Percentiles rank a stretch among this genome's conserved stretches.
phyloP scores from a whole-genome alignment of 2,797 vertebrate species.

The Nasua narica region DNA sequence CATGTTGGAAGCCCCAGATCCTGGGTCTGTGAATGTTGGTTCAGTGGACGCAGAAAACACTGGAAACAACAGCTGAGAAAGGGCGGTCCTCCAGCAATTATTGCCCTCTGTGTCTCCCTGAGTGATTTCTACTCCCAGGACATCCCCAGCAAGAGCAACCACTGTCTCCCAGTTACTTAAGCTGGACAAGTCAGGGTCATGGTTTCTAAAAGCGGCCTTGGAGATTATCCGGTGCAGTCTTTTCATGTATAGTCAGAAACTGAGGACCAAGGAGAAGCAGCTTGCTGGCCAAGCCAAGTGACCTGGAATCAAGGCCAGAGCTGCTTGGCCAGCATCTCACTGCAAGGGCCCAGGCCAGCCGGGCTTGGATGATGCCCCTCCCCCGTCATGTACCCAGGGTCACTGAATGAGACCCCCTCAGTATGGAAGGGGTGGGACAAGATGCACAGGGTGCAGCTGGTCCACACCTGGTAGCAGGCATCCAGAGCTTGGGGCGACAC shows the following conservation, averaged over 20 bases:
- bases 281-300: neutral
- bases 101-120: neutral
- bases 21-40: neutral
- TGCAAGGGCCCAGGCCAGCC: neutral
- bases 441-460: accelerated
- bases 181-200: neutral
- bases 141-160: neutral
- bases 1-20: neutral
- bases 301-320: neutral
- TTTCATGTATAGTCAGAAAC: neutral
- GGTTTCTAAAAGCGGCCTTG: neutral
- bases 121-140: neutral
- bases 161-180: neutral
- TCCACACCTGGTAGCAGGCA: neutral
- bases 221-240: neutral
- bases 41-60: neutral
- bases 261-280: neutral
- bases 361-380: neutral
- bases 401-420: accelerated
- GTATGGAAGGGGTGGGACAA: neutral
- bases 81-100: too few relatives aligned
- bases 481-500: accelerated
- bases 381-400: too few relatives aligned
- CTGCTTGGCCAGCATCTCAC: neutral
- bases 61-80: neutral